Evolutionary conservation across 2,113 vertebrate species (phyloP), one percentile per base, ranked within the genome.

Genomic region (Falcunculus frontatus): DNA sequence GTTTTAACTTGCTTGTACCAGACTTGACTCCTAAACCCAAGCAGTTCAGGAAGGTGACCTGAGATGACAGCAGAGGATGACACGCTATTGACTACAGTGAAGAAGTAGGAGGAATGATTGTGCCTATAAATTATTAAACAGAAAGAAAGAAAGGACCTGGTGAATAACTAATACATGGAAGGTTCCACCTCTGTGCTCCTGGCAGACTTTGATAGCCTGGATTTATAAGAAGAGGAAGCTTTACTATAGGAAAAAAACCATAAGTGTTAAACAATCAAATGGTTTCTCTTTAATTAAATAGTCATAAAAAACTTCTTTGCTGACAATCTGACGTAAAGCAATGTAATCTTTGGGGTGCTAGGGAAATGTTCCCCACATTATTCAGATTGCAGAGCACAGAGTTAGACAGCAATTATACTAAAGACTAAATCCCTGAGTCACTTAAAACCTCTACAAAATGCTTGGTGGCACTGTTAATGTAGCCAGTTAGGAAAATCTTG

Each of bases 21-120:
- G 91, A 93, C 89, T 91, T 96, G 95, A 95, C 93, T 96, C 87
- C 91, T 89, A 94, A 92, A 92, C 85, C 80, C 41, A 73, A 93
- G 67, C 64, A 91, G 92, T 87, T 85, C 95, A 96, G 88, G 90
- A 91, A 97, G 92, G 94, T 96, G 91, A 96, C 91, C 94, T 84
- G 90, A 95, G 90, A 95, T 93, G 93, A 96, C 90, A 91, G 91
- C 74, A 86, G 73, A 87, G 78, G 89, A 83, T 96, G 94, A 94
- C 84, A 93, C 22, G 8, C 87, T 87, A 94, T 92, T 95, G 96
- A 97, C 91, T 96, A 64, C 91, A 90, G 89, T 95, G 94, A 94
- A 95, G 91, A 89, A 95, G 94, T 76, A 87, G 88, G 87, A 96
- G 93, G 93, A 95, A 95, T 11, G 10, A 91, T 92, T 87, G 79